Base-by-base conservation (phyloP, 2,797 vertebrate genomes). In the Catostomus latipinnis region DNA sequence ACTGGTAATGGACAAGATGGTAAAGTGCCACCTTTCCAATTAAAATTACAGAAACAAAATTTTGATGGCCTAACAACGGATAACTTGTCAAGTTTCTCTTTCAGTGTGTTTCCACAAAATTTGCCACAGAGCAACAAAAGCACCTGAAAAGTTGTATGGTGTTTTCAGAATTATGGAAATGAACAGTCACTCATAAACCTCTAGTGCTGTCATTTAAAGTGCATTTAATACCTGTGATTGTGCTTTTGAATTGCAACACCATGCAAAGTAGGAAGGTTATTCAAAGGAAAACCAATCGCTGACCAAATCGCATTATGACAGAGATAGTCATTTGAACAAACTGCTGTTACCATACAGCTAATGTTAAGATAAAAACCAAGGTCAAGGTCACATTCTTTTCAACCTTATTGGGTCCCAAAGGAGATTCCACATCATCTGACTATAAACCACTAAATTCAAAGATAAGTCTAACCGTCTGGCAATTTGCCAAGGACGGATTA, bases 201-300 rank as follows among this genome's bases (percentile, higher is more conserved):
- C 22, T 22, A 22, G 13, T 13, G 53, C 53, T 12, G 48, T 13
- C 16, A 22, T 8, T 68, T 9, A n/a, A 63, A 34, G 8, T 63
- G 45, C 53, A 54, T 57, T 61, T 73, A 10, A n/a, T 43, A 22
- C 1, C 49, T 63, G 13, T 74, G 60, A 63, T 43, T 72, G 70
- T 18, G 16, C 16, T 18, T 18, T 18, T 18, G 16, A 18, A 18
- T 18, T 18, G 16, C 16, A 18, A 18, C 16, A 18, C 16, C 16
- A 18, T 18, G 16, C 16, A 18, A 18, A 58, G 18, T 14, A 72
- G 46, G 45, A 60, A 16, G 8, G 54, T 22, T 49, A 49, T 60
- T 50, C 11, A n/a, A n/a, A 6, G 48, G 46, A 12, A 58, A 48
- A 34, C 34, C n/a, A n/a, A 13, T 54, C 12, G 53, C 53, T 54